Base-by-base conservation (phyloP, 2,888 invertebrate species). In the Spodoptera exigua region DNA sequence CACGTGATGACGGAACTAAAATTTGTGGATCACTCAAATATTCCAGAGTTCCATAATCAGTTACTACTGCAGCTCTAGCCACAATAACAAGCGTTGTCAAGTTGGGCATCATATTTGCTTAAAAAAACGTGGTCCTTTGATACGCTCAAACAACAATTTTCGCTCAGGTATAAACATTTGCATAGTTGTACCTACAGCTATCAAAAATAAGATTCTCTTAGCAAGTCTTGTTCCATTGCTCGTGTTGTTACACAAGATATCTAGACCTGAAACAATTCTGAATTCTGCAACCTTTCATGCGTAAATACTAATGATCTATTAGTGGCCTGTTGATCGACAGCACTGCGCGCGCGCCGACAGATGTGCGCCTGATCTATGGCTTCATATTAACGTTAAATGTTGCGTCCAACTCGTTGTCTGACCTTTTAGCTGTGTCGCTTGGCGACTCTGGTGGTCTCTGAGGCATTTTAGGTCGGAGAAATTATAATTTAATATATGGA, bases 331-430 rank as follows among this genome's bases (percentile, higher is more conserved):
- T 73, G 70, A 70, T 68, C 57, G 74, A 68, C 74, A 68, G 69
- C 74, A 9, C 39, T 48, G 74, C 52, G 65, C 70, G 58, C 37
- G 55, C 58, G 71, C 44, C 64, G 57, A 74, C 70, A 74, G 60
- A 64, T 64, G 65, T 49, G 49, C 53, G 62, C 51, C 48, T 72
- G 71, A 72, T 74, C 75, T 72, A 72, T 64, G 58, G 39, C 71
- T 64, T 72, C 70, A 70, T 72, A 72, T 74, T 72, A 74, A 72
- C 65, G 60, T 49, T 74, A 69, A 70, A 70, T 74, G 70, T 69
- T 59, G 58, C 70, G 70, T 69, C 63, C 63, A 44, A 48, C 52
- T 74, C 74, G 63, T 39, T 58, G 62, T 34, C 74, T 70, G 70
- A 70, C 70, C 70, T 70, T 70, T 70, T 41, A 53, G 43, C 53